Percentiles rank a stretch among this genome's conserved stretches.
Evolutionary conservation across 1,140 invertebrate genomes (phyloP).

Genomic region (Protaetia brevitarsis): DNA sequence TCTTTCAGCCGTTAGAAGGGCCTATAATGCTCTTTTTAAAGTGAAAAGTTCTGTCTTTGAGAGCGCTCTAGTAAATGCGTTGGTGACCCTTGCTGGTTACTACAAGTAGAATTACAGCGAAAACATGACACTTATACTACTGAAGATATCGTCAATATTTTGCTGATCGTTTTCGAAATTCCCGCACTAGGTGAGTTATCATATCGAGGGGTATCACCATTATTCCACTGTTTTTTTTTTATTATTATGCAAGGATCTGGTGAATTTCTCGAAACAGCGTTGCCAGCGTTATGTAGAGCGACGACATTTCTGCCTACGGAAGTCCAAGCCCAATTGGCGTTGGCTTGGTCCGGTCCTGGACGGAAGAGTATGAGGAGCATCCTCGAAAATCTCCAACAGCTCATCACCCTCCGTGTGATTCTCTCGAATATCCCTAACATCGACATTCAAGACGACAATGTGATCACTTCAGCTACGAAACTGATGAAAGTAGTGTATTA

Average conservation of each 20-base stretch:
- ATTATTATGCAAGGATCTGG: conserved; percentile 59
- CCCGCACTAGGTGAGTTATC: conserved; percentile 65
- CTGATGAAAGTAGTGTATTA: conserved; percentile 87
- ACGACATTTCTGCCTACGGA: conserved; percentile 67
- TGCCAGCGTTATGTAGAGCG: conserved; percentile 79
- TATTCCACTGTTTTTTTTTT: background rate
- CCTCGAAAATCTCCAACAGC: conserved; percentile 79
- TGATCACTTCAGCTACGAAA: conserved; percentile 77
- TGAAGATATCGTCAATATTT: conserved; percentile 68
- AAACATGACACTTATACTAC: conserved; percentile 52
- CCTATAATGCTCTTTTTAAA: conserved; percentile 60
- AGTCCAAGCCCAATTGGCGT: conserved; percentile 77
- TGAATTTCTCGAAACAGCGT: conserved; percentile 78
- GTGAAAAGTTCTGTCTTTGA: conserved; percentile 56
- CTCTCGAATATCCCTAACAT: conserved; percentile 69
- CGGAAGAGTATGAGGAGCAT: conserved; percentile 67
- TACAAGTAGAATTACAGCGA: conserved; percentile 67
- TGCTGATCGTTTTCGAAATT: conserved; percentile 86
- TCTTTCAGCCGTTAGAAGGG: conserved; percentile 60
- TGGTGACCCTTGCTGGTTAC: conserved; percentile 69
- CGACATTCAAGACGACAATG: conserved; percentile 78
- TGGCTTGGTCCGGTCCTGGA: conserved; percentile 73
- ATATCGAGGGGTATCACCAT: background rate
- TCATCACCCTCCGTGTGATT: conserved; percentile 80
- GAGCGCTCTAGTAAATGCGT: conserved; percentile 73